Evolutionary conservation across 2,113 vertebrate species (phyloP).

Genomic region (Scomber japonicus): DNA sequence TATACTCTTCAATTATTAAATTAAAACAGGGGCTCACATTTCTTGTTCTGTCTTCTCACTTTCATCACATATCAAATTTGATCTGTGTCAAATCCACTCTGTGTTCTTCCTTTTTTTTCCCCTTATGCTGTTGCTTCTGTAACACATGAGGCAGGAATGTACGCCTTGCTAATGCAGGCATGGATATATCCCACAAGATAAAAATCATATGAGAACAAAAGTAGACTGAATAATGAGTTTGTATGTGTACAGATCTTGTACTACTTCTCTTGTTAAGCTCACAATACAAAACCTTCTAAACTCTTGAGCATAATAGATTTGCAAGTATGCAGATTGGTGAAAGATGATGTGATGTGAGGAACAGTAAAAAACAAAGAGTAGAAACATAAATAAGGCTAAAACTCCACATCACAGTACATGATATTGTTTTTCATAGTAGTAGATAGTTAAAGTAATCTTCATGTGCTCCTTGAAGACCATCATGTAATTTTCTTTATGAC

Average conservation of each 20-base stretch:
- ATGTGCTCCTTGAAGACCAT: too few species aligned
- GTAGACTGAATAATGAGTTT: conserved; percentile 12
- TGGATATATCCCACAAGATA: conserved; percentile 12
- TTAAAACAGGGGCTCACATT: background rate
- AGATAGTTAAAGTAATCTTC: too few species aligned
- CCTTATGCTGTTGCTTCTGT: conserved; percentile 11
- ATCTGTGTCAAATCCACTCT: conserved; percentile 12
- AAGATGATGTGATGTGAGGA: background rate
- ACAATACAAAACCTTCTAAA: background rate
- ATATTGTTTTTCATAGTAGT: too few species aligned
- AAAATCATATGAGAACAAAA: conserved; percentile 35
- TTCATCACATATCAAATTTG: background rate
- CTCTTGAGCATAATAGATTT: conserved; percentile 15
- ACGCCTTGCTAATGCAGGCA: background rate
- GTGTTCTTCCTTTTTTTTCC: conserved; percentile 1
- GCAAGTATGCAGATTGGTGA: background rate
- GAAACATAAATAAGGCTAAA: too few species aligned
- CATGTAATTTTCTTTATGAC: too few species aligned
- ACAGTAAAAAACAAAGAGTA: background rate
- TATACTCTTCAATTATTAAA: conserved; percentile 6
- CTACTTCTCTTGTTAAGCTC: background rate
- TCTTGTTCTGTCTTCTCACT: background rate
- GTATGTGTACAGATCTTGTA: background rate
- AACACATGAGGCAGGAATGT: conserved; percentile 3
- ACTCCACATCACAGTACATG: too few species aligned